Percentiles rank a stretch among this genome's conserved stretches.
Conservation (phyloP, 2,888 invertebrate species). For the Neria commutata region DNA sequence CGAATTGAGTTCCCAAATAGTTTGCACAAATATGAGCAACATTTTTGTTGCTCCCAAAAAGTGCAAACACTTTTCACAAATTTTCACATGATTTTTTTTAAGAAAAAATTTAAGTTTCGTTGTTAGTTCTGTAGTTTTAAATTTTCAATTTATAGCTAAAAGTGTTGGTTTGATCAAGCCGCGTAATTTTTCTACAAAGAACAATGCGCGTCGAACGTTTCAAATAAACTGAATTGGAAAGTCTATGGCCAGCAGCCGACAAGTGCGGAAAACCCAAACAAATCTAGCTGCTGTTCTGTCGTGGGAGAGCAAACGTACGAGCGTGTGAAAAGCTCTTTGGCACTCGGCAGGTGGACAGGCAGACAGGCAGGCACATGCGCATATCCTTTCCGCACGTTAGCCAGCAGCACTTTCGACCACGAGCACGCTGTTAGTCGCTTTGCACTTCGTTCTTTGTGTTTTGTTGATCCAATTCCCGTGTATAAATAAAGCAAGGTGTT, state of each 20-base stretch:
- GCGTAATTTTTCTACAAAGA: slow-evolving; percentile 18
- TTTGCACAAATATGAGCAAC: slow-evolving; percentile 11
- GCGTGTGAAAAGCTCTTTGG: background rate
- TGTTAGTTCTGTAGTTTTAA: background rate
- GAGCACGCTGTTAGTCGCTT: too few relatives aligned
- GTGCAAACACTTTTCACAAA: background rate
- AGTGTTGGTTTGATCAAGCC: background rate
- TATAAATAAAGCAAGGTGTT: too few relatives aligned
- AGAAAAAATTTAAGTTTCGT: slow-evolving; percentile 2
- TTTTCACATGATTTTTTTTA: background rate
- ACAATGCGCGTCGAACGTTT: slow-evolving; percentile 44
- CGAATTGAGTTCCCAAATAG: slow-evolving; percentile 22
- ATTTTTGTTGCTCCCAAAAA: too few relatives aligned
- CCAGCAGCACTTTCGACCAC: too few relatives aligned
- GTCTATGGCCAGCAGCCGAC: background rate
- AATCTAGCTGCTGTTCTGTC: background rate
- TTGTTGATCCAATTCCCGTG: too few relatives aligned
- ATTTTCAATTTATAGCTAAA: background rate
- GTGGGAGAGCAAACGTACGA: too few relatives aligned
- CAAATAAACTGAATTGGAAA: slow-evolving; percentile 47
- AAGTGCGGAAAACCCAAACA: background rate
- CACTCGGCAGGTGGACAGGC: background rate
- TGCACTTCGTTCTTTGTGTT: too few relatives aligned
- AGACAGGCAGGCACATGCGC: background rate
- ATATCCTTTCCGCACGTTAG: background rate